Evolutionary conservation across 1,140 invertebrate genomes (phyloP).

Genomic region (Ceratoteleas bidentatus): DNA sequence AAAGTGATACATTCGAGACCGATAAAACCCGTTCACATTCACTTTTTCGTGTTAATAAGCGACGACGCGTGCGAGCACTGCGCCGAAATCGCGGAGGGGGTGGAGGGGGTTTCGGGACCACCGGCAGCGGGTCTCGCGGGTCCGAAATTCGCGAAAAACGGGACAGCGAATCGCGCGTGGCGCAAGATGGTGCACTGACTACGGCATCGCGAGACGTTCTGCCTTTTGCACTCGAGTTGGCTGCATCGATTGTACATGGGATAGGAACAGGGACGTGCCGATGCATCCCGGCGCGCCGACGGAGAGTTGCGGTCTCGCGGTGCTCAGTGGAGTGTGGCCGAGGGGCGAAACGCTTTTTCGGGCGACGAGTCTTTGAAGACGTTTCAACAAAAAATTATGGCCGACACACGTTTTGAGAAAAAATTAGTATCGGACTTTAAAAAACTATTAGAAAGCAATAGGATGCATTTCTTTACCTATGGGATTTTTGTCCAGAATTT

Average conservation of each 20-base stretch:
- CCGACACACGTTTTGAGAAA: too few relatives aligned
- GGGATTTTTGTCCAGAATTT: too few relatives aligned
- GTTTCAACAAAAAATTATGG: too few relatives aligned
- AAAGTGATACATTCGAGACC: conserved; percentile 53
- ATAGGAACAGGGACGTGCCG: conserved; percentile 66
- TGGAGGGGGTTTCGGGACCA: not conserved
- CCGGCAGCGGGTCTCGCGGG: not conserved
- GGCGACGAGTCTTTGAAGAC: too few relatives aligned
- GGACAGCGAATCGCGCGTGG: conserved; percentile 41
- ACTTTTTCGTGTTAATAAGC: conserved; percentile 54
- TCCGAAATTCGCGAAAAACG: conserved; percentile 15
- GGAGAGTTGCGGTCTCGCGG: conserved; percentile 18
- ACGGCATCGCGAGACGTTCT: conserved; percentile 72
- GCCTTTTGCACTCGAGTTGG: conserved; percentile 66
- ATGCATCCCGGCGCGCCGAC: conserved; percentile 44
- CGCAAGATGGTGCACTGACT: conserved; percentile 65
- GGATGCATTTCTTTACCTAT: too few relatives aligned
- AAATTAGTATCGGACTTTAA: too few relatives aligned
- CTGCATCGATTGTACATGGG: conserved; percentile 54
- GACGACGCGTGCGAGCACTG: conserved; percentile 6
- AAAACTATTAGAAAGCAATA: too few relatives aligned
- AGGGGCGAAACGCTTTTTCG: not conserved
- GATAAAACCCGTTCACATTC: conserved; percentile 66
- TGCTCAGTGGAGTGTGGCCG: conserved; percentile 6
- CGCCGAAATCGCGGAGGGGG: conserved; percentile 25